phyloP scores from a whole-genome alignment of 92 coral and sea anemone genomes.

The Palythoa grandis region DNA sequence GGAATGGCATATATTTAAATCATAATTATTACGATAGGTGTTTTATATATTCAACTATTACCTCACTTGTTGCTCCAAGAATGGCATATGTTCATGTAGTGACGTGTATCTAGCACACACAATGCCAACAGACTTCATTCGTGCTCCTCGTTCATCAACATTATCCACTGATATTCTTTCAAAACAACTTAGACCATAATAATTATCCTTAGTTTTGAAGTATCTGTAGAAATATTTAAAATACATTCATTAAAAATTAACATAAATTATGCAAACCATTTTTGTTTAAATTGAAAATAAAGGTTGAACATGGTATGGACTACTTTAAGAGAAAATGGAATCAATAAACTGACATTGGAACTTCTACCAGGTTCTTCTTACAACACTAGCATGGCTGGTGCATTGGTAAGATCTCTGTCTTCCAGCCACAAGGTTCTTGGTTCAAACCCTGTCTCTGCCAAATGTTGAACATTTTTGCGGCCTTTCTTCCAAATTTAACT shows the following conservation, averaged over 20 bases:
- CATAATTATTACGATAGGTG: not conserved
- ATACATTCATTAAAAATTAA: not conserved
- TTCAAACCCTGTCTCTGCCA: too few relatives aligned
- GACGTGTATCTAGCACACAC: conserved; percentile 96
- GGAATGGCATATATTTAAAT: not conserved
- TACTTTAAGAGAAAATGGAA: too few relatives aligned
- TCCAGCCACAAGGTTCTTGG: too few relatives aligned
- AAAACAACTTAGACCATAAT: conserved; percentile 94
- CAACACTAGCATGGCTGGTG: too few relatives aligned
- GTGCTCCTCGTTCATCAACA: conserved; percentile 95
- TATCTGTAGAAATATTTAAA: conserved; percentile 60
- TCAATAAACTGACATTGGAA: too few relatives aligned
- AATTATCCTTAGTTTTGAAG: conserved; percentile 88
- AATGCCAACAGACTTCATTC: conserved; percentile 99
- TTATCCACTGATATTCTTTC: conserved; percentile 95
- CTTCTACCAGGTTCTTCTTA: too few relatives aligned
- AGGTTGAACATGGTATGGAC: too few relatives aligned
- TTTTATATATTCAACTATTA: not conserved
- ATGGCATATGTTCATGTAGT: conserved; percentile 93
- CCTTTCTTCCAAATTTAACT: too few relatives aligned
- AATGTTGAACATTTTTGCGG: too few relatives aligned
- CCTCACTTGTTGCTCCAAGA: conserved; percentile 97
- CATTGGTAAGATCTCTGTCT: too few relatives aligned
- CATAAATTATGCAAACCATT: not conserved
- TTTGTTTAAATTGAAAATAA: not conserved